Percentiles rank a stretch among this genome's conserved stretches.
phyloP scores from a whole-genome alignment of 1,140 invertebrate species.

The Cotesia typhae region DNA sequence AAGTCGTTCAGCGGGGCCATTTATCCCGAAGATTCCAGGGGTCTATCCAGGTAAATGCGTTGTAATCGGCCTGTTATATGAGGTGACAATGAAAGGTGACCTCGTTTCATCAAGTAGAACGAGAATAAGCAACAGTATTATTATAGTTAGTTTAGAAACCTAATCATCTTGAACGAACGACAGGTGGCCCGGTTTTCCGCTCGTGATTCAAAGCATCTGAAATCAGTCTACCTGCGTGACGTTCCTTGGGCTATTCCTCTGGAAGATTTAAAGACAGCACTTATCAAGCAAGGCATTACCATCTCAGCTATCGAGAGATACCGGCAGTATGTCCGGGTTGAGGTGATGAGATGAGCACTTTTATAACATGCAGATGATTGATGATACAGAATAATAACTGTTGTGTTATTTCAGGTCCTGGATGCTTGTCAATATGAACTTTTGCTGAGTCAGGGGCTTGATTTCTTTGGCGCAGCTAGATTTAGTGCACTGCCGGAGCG shows the following conservation, averaged over 20 bases:
- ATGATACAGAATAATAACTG: background rate
- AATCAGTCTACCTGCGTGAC: constrained; percentile 60
- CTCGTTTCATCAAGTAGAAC: constrained; percentile 18
- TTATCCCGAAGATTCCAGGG: constrained; percentile 57
- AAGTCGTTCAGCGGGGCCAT: constrained; percentile 54
- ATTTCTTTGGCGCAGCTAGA: constrained; percentile 63
- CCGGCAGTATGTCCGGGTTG: constrained; percentile 62
- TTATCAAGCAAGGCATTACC: constrained; percentile 60
- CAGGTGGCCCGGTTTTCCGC: constrained; percentile 63
- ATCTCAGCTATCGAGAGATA: constrained; percentile 57
- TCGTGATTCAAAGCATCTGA: constrained; percentile 59
- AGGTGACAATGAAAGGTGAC: constrained; percentile 1
- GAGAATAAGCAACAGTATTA: background rate
- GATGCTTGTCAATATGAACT: constrained; percentile 62
- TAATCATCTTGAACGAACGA: constrained; percentile 20
- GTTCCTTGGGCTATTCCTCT: constrained; percentile 66
- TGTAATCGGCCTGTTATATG: too few relatives aligned
- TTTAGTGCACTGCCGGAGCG: constrained; percentile 62
- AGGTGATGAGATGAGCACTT: constrained; percentile 51
- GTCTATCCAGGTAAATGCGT: constrained; percentile 57
- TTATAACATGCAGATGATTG: constrained; percentile 3
- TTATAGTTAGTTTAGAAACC: constrained; percentile 3
- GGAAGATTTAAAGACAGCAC: constrained; percentile 60
- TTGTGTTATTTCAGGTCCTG: constrained; percentile 49
- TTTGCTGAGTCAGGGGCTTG: constrained; percentile 60